Conservation (phyloP, 2,797 vertebrate species). For the Molossus molossus region DNA sequence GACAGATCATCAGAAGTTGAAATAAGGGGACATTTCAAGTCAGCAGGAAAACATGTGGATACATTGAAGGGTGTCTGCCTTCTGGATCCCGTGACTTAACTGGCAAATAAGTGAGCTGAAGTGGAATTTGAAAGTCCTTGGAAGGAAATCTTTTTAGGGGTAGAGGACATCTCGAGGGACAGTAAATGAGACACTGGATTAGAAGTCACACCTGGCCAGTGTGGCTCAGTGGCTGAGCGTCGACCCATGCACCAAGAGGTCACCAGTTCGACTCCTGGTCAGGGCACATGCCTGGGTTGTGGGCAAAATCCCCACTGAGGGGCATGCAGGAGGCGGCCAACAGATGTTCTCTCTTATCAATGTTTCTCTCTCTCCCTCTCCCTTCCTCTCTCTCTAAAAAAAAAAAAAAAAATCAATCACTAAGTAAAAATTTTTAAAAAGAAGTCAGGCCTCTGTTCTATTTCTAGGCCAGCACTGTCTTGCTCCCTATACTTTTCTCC, state of each 20-base stretch:
- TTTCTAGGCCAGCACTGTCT: not conserved
- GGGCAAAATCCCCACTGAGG: no score
- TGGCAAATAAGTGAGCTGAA: not conserved
- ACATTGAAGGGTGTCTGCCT: not conserved
- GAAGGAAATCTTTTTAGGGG: not conserved
- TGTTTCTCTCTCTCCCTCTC: no score
- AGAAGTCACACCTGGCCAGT: not conserved
- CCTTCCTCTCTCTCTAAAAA: no score
- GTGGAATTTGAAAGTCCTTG: not conserved
- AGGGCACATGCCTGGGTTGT: no score
- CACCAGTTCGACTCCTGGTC: no score
- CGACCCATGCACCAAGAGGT: no score
- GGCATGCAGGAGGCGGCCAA: no score
- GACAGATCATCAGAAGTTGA: not conserved
- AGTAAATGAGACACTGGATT: not conserved
- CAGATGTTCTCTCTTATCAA: no score
- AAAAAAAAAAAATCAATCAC: no score
- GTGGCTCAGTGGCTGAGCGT: no score
- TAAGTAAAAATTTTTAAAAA: no score
- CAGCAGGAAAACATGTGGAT: not conserved
- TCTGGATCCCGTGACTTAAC: not conserved
- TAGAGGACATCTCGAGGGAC: not conserved
- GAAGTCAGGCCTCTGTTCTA: not conserved
- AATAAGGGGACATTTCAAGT: not conserved
- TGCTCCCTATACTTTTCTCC: not conserved